Conservation (phyloP, 2,888 invertebrate species). For the Eurytoma californica region DNA sequence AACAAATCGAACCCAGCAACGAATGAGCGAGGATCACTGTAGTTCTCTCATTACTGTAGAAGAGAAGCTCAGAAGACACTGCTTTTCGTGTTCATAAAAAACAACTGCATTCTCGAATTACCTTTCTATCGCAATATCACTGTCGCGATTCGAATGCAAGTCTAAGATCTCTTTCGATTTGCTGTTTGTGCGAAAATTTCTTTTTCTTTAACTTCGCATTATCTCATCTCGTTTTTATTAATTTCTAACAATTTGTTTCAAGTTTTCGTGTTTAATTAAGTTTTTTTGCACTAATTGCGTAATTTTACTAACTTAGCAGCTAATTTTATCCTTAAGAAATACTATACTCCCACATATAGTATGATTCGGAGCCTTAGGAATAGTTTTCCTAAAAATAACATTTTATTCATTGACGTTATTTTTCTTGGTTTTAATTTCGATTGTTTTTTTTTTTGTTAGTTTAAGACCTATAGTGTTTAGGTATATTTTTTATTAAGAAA, state of each 20-base stretch:
- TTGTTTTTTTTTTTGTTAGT: no score
- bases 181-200: slow-evolving; percentile 43
- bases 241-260: slow-evolving; percentile 6
- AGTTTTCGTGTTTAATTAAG: no score
- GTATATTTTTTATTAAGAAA: no score
- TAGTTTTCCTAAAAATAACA: no score
- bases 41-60: slow-evolving; percentile 30
- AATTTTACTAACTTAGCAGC: no score
- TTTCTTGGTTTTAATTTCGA: no score
- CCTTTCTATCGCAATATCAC: slow-evolving; percentile 43
- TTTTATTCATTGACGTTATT: no score
- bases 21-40: slow-evolving; percentile 34
- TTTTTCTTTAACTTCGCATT: slow-evolving; percentile 4
- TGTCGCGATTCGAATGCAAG: slow-evolving; percentile 30
- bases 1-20: slow-evolving; percentile 48
- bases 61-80: slow-evolving; percentile 57
- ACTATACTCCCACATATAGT: no score
- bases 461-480: no score
- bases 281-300: no score
- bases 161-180: slow-evolving; percentile 12
- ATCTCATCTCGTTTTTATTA: not conserved
- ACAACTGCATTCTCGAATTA: slow-evolving; percentile 46
- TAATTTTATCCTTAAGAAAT: no score
- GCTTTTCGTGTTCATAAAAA: slow-evolving; percentile 62
- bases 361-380: no score